Evolutionary conservation across 1,140 invertebrate genomes (phyloP).

Genomic region (Drosophila biarmipes): DNA sequence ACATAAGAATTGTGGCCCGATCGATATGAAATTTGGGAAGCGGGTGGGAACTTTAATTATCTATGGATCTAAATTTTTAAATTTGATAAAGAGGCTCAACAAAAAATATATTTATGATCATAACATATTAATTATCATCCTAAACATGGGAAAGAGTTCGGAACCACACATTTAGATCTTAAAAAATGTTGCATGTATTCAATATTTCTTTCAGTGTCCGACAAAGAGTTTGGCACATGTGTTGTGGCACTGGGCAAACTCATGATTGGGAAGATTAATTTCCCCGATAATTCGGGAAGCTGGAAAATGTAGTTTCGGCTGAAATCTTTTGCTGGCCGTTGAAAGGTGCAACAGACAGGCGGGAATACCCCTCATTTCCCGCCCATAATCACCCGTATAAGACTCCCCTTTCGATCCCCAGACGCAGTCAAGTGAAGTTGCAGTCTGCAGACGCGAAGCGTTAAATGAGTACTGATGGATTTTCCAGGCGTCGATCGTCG

Average conservation of each 20-base stretch:
- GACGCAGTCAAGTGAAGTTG: slow-evolving; percentile 43
- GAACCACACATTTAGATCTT: no score
- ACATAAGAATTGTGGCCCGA: not conserved
- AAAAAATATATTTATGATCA: no score
- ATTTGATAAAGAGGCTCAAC: no score
- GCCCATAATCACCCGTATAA: slow-evolving; percentile 1
- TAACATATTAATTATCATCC: no score
- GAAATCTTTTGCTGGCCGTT: slow-evolving; percentile 62
- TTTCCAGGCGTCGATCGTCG: slow-evolving; percentile 61
- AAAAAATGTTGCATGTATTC: no score
- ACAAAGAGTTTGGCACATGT: slow-evolving; percentile 69
- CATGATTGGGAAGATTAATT: slow-evolving; percentile 80
- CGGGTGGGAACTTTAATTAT: not conserved
- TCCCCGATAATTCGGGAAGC: slow-evolving; percentile 65
- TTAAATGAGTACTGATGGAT: slow-evolving; percentile 64
- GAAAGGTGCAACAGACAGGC: slow-evolving; percentile 67
- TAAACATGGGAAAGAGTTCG: no score
- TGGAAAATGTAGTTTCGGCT: slow-evolving; percentile 29
- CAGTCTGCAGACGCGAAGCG: slow-evolving; percentile 28
- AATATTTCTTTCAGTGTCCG: slow-evolving; percentile 2
- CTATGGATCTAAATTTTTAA: no score
- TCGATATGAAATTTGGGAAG: not conserved
- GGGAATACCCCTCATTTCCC: slow-evolving; percentile 2
- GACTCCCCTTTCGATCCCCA: slow-evolving; percentile 7
- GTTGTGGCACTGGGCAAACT: slow-evolving; percentile 63